A percentile compares a stretch with the other conserved stretches of the same genome.
phyloP scores from a whole-genome alignment of 2,797 vertebrate species.

The Schizothorax lantsangensis region DNA sequence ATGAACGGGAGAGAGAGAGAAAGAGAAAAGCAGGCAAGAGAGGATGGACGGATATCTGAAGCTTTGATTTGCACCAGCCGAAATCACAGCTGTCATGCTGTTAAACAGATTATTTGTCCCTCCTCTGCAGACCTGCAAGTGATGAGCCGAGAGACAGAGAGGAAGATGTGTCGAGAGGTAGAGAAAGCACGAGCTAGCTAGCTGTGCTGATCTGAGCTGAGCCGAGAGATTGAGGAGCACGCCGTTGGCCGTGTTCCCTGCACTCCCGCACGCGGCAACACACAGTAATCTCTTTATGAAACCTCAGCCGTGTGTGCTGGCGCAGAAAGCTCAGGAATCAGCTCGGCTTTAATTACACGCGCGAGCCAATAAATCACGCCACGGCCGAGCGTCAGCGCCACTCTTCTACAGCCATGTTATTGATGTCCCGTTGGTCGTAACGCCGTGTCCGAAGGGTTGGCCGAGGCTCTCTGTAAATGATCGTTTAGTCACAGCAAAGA shows the following conservation, averaged over 20 bases:
- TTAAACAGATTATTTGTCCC: conserved; percentile 64
- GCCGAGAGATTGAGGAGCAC: conserved; percentile 40
- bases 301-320: conserved; percentile 52
- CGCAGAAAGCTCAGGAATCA: conserved; percentile 55
- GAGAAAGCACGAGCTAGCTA: conserved; percentile 33
- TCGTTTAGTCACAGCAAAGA: conserved; percentile 55
- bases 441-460: conserved; percentile 31
- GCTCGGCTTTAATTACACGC: conserved; percentile 61
- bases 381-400: background rate
- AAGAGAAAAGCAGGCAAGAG: background rate
- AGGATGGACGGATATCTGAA: conserved; percentile 34
- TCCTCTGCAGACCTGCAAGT: conserved; percentile 40
- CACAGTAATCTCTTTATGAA: conserved; percentile 68
- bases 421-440: conserved; percentile 35
- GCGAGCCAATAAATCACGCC: conserved; percentile 43
- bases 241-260: conserved; percentile 48
- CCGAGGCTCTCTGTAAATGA: conserved; percentile 45
- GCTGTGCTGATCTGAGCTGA: conserved; percentile 47
- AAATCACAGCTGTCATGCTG: conserved; percentile 63
- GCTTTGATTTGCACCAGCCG: conserved; percentile 55
- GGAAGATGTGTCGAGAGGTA: conserved; percentile 31
- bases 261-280: conserved; percentile 41
- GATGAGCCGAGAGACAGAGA: conserved; percentile 38
- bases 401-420: conserved; percentile 44
- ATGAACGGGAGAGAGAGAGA: conserved; percentile 22